These are phyloP conservation scores for Arothron firmamentum DNA, from an alignment of 2,113 vertebrate genomes.

Conservation along the genomic window DNA sequence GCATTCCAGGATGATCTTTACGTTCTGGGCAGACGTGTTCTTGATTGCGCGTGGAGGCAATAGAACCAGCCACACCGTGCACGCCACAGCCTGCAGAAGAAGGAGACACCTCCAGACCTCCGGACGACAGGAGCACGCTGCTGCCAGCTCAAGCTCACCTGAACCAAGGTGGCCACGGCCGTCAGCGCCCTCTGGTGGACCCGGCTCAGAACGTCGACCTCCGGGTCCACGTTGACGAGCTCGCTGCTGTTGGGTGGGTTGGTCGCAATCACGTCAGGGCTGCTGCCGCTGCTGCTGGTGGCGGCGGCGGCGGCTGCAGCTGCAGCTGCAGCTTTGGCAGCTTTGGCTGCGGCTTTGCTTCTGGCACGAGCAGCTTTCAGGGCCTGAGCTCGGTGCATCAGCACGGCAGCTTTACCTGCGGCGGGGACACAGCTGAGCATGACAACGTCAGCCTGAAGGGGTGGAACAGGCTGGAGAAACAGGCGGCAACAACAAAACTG, in stretches of 20 bases:
- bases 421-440: neutral
- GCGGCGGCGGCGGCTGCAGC: no score
- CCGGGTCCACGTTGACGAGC: conserved; percentile 17
- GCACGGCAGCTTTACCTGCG: conserved; percentile 73
- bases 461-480: neutral
- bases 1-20: conserved; percentile 85
- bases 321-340: conserved; percentile 71
- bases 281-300: conserved; percentile 56
- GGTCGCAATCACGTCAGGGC: conserved; percentile 59
- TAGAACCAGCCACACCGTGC: conserved; percentile 76
- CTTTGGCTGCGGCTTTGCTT: conserved; percentile 67
- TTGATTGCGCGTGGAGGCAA: conserved; percentile 75
- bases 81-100: conserved; percentile 64
- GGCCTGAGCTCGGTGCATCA: conserved; percentile 79
- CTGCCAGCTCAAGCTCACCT: conserved; percentile 35
- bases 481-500: neutral
- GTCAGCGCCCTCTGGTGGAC: conserved; percentile 73
- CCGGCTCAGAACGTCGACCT: conserved; percentile 56
- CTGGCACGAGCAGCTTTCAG: conserved; percentile 59
- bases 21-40: conserved; percentile 80
- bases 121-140: no score
- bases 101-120: no score
- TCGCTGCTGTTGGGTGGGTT: conserved; percentile 34
- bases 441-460: neutral
- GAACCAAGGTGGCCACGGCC: conserved; percentile 60